These are phyloP conservation scores for Tenrec ecaudatus DNA, from an alignment of 2,113 vertebrate species.

Conservation along the genomic window DNA sequence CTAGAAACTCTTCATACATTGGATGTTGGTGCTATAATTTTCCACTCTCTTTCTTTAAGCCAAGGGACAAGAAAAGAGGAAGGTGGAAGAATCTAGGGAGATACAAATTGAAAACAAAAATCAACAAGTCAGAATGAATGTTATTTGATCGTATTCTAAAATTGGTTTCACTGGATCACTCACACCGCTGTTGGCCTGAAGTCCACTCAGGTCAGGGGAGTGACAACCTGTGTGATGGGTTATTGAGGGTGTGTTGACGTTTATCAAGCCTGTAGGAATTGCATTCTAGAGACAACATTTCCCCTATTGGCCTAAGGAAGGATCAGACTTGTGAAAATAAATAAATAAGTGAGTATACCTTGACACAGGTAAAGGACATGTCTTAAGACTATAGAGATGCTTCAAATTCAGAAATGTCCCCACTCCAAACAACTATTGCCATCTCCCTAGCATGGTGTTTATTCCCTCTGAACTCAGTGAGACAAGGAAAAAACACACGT, in stretches of 20 bases:
- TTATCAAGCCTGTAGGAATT: background rate
- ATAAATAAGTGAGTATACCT: background rate
- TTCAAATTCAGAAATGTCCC: background rate
- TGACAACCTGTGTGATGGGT: background rate
- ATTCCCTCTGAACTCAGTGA: background rate
- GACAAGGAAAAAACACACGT: background rate
- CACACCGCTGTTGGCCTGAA: background rate
- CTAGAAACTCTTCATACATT: background rate
- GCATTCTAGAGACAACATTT: background rate
- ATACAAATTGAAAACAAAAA: constrained; percentile 32
- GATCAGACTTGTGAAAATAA: background rate
- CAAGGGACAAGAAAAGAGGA: background rate
- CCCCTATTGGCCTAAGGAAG: background rate
- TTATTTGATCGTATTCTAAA: background rate
- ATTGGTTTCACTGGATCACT: background rate
- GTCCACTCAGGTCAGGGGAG: background rate
- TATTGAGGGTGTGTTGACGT: background rate
- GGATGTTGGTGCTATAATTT: background rate
- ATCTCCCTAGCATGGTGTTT: background rate
- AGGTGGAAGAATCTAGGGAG: background rate
- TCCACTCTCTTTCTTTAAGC: background rate
- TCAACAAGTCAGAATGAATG: background rate
- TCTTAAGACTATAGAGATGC: background rate
- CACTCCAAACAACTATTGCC: no score
- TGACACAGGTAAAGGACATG: background rate